These are phyloP conservation scores for Lasiurus borealis DNA, from an alignment of 2,113 vertebrate species.

Conservation along the genomic window DNA sequence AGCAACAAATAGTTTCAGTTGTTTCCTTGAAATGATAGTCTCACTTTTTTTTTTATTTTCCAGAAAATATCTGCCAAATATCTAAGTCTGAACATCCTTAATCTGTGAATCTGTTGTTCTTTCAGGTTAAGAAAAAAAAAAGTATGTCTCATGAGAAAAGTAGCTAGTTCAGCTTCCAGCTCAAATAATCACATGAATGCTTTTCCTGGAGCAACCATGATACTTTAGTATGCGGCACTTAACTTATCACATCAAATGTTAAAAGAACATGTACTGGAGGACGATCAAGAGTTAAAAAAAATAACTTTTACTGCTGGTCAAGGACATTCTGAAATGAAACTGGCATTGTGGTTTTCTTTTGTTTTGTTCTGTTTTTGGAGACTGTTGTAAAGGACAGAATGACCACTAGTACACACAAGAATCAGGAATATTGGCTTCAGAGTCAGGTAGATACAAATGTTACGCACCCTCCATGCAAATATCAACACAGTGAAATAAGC, in stretches of 20 bases:
- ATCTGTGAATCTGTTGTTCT: background rate
- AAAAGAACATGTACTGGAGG: background rate
- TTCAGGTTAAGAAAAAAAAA: conserved; percentile 41
- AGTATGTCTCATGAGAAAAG: background rate
- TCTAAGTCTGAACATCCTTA: background rate
- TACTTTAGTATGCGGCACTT: background rate
- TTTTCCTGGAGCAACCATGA: background rate
- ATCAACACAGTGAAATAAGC: background rate
- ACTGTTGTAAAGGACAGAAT: background rate
- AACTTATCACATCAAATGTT: background rate
- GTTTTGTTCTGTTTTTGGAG: background rate
- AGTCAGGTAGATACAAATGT: background rate
- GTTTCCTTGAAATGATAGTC: background rate
- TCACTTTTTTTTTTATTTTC: background rate
- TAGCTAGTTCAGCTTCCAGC: conserved; percentile 16
- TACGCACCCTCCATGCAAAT: background rate
- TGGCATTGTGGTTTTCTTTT: background rate
- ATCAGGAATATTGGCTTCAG: background rate
- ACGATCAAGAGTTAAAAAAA: background rate
- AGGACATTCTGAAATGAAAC: conserved; percentile 27
- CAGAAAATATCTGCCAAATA: conserved; percentile 8
- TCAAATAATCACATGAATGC: background rate
- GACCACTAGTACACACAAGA: background rate
- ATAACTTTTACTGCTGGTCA: background rate
- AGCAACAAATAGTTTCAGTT: background rate